phyloP scores from a whole-genome alignment of 1,140 invertebrate genomes.

The Ephestia elutella region DNA sequence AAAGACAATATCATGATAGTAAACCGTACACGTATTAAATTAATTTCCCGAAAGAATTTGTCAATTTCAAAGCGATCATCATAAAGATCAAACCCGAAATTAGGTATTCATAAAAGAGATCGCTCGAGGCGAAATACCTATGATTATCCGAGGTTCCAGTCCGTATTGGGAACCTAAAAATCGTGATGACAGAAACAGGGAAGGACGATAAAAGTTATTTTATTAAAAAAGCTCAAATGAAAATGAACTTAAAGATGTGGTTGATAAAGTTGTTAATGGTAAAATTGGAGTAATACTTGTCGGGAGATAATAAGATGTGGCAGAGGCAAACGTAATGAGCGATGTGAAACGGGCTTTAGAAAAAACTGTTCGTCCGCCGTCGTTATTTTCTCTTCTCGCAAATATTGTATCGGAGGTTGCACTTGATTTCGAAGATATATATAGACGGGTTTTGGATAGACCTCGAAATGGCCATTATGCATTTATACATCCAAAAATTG shows the following conservation, averaged over 20 bases:
- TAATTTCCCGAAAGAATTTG: slow-evolving; percentile 29
- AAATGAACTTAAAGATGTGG: slow-evolving; percentile 24
- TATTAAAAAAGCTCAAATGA: slow-evolving; percentile 11
- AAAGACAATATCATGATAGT: background rate
- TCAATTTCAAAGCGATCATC: slow-evolving; percentile 41
- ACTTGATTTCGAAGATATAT: background rate
- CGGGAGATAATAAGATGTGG: slow-evolving; percentile 52
- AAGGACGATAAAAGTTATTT: slow-evolving; percentile 41
- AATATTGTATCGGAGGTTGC: background rate
- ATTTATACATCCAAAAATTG: too few relatives aligned
- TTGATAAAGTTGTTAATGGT: slow-evolving; percentile 20
- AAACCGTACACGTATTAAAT: slow-evolving; percentile 14
- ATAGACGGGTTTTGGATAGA: background rate
- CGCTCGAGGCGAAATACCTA: slow-evolving; percentile 50
- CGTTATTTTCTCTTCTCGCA: slow-evolving; percentile 40
- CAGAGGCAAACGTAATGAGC: slow-evolving; percentile 49
- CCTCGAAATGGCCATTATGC: too few relatives aligned
- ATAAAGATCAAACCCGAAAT: slow-evolving; percentile 42
- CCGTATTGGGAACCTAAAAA: slow-evolving; percentile 49
- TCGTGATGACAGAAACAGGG: slow-evolving; percentile 44
- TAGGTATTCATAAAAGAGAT: slow-evolving; percentile 62
- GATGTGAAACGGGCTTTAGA: slow-evolving; percentile 41
- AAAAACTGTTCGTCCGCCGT: slow-evolving; percentile 30
- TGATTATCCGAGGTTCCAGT: slow-evolving; percentile 52
- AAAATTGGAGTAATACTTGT: slow-evolving; percentile 17